A percentile compares a stretch with the other conserved stretches of the same genome.
phyloP scores from a whole-genome alignment of 2,113 vertebrate genomes.

The Thymallus thymallus region DNA sequence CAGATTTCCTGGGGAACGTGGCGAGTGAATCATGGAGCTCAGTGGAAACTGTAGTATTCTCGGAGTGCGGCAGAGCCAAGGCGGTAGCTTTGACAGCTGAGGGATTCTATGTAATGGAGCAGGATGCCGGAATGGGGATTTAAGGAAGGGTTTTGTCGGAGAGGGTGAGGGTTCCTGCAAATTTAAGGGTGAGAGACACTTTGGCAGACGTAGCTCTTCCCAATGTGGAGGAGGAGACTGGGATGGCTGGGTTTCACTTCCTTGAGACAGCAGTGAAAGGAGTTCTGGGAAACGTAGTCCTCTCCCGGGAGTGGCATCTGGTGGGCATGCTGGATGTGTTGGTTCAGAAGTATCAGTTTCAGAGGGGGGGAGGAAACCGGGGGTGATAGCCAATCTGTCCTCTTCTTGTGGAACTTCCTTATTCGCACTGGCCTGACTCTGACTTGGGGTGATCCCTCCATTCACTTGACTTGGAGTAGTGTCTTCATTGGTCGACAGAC shows the following conservation, averaged over 20 bases:
- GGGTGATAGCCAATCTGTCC: not conserved
- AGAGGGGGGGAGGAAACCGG: not conserved
- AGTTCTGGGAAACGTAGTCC: conserved; percentile 5
- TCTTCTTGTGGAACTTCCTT: not conserved
- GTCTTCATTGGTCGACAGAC: not conserved
- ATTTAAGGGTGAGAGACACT: conserved; percentile 62
- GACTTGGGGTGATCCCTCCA: not conserved
- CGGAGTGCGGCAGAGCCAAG: conserved; percentile 43
- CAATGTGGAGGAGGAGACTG: conserved; percentile 8
- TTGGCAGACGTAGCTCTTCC: conserved; percentile 52
- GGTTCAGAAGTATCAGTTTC: conserved; percentile 1
- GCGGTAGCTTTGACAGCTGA: not conserved
- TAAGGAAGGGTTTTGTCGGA: not conserved
- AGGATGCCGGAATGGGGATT: not conserved
- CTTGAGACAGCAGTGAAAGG: not conserved
- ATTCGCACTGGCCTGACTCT: not conserved
- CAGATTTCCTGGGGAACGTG: not conserved
- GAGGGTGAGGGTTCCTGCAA: not conserved
- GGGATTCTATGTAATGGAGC: not conserved
- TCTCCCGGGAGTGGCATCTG: not conserved
- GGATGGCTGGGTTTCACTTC: not conserved
- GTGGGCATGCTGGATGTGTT: conserved; percentile 1
- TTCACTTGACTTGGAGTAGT: not conserved
- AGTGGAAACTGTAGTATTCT: conserved; percentile 36
- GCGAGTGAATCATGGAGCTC: not conserved